Evolutionary conservation across 2,797 vertebrate genomes (phyloP), one percentile per base, ranked within the genome.

Genomic region (Sternarchorhynchus goeldii): DNA sequence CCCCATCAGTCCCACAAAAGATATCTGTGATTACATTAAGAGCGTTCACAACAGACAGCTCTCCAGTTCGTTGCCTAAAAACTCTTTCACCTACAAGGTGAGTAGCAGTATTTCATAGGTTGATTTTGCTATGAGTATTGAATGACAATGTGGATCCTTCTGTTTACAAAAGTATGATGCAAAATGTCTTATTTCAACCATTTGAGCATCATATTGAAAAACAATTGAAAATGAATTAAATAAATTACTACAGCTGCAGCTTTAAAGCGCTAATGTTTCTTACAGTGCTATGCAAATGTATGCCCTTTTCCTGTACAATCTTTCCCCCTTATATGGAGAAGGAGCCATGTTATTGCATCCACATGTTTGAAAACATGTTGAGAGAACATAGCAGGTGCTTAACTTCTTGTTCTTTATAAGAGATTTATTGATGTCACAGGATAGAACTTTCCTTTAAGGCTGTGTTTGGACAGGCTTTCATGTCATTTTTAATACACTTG

Each of bases 1-100:
- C 84, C 91, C 88, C 0, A n/a, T 87, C 56, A 89, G 84, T 80
- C 93, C 93, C 1, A 80, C 87, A 65, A 87, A 80, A 78, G 95
- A 95, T 56, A 91, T 92, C 78, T 92, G 92, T 39, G 85, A 91
- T 81, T 95, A 93, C 72, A 87, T 93, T 73, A 90, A 91, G 85
- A 92, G 78, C 73, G 86, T 70, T 1, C 90, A 92, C 78, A 80
- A 80, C 12, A 90, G 90, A 2, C 90, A 87, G 73, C 94, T 93
- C 53, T 93, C 94, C 12, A 93, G 86, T 57, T 95, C 93, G 7
- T 93, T 96, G 20, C 95, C 95, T 0, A 93, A 94, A 67, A 91
- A 81, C 85, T 91, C 89, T 3, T 96, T 97, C 84, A 81, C 83
- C 12, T 93, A 94, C 88, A 96, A 89, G 95, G 97, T 97, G 85